Evolutionary conservation across 1,140 invertebrate species (phyloP).

Genomic region (Chlorops oryzae): DNA sequence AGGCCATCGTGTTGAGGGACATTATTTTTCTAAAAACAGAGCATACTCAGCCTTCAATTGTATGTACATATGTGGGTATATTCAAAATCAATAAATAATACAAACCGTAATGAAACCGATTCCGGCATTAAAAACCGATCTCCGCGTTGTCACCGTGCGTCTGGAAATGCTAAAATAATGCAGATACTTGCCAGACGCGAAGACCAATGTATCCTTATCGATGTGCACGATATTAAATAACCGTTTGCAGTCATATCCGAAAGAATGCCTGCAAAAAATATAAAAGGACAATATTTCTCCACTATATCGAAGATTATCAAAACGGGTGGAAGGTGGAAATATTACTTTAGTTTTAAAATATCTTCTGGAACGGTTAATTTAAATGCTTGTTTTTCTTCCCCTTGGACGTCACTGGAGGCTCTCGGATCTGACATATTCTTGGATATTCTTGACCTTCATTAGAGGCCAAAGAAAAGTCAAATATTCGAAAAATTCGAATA

Average conservation of each 20-base stretch:
- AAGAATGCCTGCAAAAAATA: conserved; percentile 60
- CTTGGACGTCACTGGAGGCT: too few relatives aligned
- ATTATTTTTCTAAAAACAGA: conserved; percentile 64
- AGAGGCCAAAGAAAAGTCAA: too few relatives aligned
- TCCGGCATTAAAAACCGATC: conserved; percentile 66
- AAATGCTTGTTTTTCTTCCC: conserved; percentile 10
- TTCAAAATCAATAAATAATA: conserved; percentile 6
- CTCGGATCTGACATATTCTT: too few relatives aligned
- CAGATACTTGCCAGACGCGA: conserved; percentile 73
- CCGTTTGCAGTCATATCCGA: conserved; percentile 78
- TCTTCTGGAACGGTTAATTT: conserved; percentile 23
- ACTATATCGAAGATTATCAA: too few relatives aligned
- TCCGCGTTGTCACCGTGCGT: conserved; percentile 61
- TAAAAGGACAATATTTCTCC: too few relatives aligned
- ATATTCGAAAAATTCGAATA: too few relatives aligned
- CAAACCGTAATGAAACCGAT: conserved; percentile 72
- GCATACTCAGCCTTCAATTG: background rate
- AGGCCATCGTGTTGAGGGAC: conserved; percentile 55
- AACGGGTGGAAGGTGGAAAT: too few relatives aligned
- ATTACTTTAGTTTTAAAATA: conserved; percentile 30
- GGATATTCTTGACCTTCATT: too few relatives aligned
- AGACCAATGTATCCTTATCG: conserved; percentile 66
- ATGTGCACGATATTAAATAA: conserved; percentile 71
- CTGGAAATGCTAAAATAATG: conserved; percentile 65
- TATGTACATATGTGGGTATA: background rate